phyloP scores from a whole-genome alignment of 53 echinoderm and acorn worm genomes.

The Paracentrotus lividus region DNA sequence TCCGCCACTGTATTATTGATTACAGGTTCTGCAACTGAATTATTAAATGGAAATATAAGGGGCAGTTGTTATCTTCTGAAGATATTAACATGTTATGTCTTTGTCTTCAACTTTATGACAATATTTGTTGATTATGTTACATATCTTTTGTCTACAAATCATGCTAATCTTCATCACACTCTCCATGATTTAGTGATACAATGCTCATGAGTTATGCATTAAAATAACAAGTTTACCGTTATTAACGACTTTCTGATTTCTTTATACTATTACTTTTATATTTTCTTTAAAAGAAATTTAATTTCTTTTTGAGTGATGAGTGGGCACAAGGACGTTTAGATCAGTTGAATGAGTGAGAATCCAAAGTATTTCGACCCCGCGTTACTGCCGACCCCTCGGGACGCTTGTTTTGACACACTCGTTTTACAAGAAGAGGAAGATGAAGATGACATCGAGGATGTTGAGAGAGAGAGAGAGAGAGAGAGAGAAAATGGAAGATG shows the following conservation, averaged over 20 bases:
- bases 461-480: not conserved
- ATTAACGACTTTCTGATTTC: no score
- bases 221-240: no score
- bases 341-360: not conserved
- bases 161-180: no score
- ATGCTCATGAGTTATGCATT: no score
- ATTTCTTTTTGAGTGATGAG: no score
- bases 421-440: not conserved
- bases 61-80: not conserved
- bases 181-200: no score
- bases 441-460: not conserved
- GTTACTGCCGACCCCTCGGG: not conserved
- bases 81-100: not conserved
- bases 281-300: no score
- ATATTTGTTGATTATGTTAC: no score
- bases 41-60: not conserved
- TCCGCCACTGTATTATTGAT: no score
- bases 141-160: no score
- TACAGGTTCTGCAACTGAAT: no score
- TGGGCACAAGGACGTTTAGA: not conserved
- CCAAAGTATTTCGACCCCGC: conserved; percentile 26
- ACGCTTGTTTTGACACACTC: conserved; percentile 4
- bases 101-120: not conserved
- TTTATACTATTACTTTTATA: no score
- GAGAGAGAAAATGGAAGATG: not conserved